phyloP scores from a whole-genome alignment of 2,888 invertebrate genomes.

The Notodonta ziczac region DNA sequence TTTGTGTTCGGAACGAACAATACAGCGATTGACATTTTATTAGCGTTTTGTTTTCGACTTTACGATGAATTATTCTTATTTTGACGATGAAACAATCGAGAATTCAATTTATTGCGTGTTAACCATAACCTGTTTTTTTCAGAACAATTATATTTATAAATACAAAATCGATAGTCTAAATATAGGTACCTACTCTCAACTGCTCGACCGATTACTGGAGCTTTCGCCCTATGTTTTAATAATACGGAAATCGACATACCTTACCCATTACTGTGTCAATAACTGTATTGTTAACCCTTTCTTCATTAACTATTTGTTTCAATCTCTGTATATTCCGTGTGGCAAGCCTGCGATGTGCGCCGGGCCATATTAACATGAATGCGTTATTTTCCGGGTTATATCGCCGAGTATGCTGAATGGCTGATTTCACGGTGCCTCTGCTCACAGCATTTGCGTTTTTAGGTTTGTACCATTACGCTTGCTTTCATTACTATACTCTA shows the following conservation, averaged over 20 bases:
- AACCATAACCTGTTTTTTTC: not conserved
- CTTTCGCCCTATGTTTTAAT: not conserved
- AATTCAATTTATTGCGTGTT: constrained; percentile 8
- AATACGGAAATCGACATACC: not conserved
- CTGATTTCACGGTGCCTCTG: constrained; percentile 77
- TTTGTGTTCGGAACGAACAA: constrained; percentile 55
- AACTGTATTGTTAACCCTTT: constrained; percentile 18
- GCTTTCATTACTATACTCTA: constrained; percentile 41
- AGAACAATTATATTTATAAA: not conserved
- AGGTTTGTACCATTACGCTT: constrained; percentile 77
- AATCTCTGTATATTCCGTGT: constrained; percentile 18
- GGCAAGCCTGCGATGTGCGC: constrained; percentile 40
- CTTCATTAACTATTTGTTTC: constrained; percentile 26
- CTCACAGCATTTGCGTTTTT: constrained; percentile 81
- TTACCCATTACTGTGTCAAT: constrained; percentile 8
- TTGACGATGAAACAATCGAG: constrained; percentile 21
- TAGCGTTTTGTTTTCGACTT: constrained; percentile 39
- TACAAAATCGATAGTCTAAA: not conserved
- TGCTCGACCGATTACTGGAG: not conserved
- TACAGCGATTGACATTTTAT: constrained; percentile 65
- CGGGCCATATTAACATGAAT: constrained; percentile 66
- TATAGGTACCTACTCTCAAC: not conserved
- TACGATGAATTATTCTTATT: constrained; percentile 28
- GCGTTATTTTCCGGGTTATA: constrained; percentile 75
- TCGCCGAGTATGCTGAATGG: constrained; percentile 70